These are phyloP conservation scores for Micrasema longulum DNA, from an alignment of 1,140 invertebrate genomes.

Conservation along the genomic window DNA sequence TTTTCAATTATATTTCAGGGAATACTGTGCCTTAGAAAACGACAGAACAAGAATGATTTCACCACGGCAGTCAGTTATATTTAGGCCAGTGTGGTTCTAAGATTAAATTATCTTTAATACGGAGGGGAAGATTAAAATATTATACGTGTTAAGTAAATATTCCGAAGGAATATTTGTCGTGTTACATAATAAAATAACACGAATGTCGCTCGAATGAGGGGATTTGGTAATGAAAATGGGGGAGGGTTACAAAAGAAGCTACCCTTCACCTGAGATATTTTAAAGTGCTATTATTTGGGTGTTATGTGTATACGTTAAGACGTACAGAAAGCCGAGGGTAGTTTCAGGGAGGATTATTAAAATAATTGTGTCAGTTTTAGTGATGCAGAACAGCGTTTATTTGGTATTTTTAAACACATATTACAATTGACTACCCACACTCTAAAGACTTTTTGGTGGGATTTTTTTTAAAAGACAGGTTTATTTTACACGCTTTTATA, in stretches of 20 bases:
- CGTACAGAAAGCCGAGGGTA: too few relatives aligned
- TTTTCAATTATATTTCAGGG: conserved; percentile 35
- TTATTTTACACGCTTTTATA: too few relatives aligned
- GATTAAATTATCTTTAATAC: conserved; percentile 67
- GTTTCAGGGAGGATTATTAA: too few relatives aligned
- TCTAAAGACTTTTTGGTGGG: too few relatives aligned
- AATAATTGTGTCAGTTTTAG: too few relatives aligned
- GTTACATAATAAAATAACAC: conserved; percentile 56
- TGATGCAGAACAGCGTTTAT: too few relatives aligned
- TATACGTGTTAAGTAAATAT: conserved; percentile 72
- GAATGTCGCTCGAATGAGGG: conserved; percentile 40
- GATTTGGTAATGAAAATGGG: conserved; percentile 31
- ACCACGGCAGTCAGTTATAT: neutral
- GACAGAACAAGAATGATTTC: conserved; percentile 5
- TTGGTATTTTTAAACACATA: too few relatives aligned
- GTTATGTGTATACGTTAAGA: neutral
- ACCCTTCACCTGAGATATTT: conserved; percentile 13
- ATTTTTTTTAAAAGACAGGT: too few relatives aligned
- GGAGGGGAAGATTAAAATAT: conserved; percentile 71
- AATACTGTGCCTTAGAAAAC: neutral
- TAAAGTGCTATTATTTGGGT: conserved; percentile 20
- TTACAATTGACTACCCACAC: too few relatives aligned
- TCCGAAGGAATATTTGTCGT: conserved; percentile 71
- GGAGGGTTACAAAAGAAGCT: conserved; percentile 32
- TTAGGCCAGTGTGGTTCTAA: conserved; percentile 20